These are phyloP conservation scores for Thymallus thymallus DNA, from an alignment of 2,113 vertebrate genomes.

Conservation along the genomic window DNA sequence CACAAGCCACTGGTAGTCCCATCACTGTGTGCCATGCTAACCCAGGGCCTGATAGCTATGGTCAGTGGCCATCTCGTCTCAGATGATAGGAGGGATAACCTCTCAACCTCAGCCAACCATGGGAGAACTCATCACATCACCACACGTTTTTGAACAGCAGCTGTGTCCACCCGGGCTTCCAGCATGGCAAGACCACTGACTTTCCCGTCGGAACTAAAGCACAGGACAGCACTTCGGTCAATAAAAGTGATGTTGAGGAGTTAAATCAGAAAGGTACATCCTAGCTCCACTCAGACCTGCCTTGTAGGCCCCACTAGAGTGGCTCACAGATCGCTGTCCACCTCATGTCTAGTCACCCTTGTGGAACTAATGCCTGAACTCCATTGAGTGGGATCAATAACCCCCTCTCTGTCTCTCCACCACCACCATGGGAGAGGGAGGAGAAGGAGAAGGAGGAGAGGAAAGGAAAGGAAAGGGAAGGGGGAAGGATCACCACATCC, in stretches of 20 bases:
- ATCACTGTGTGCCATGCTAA: conserved; percentile 54
- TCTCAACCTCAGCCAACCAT: conserved; percentile 61
- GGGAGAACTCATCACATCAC: conserved; percentile 64
- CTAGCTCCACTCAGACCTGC: conserved; percentile 67
- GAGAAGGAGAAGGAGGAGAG: too few relatives aligned
- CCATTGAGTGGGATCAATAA: conserved; percentile 73
- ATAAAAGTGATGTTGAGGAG: conserved; percentile 70
- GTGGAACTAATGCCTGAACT: conserved; percentile 77
- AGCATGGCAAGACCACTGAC: conserved; percentile 54
- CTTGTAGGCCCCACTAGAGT: conserved; percentile 65
- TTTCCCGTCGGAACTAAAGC: conserved; percentile 58
- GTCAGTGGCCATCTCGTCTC: conserved; percentile 55
- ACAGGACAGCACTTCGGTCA: conserved; percentile 63
- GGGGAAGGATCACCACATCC: too few relatives aligned
- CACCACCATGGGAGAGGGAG: too few relatives aligned
- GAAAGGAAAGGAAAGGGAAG: too few relatives aligned
- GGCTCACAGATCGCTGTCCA: conserved; percentile 65
- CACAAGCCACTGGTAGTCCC: conserved; percentile 46
- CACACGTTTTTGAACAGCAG: conserved; percentile 58
- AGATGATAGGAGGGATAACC: conserved; percentile 68
- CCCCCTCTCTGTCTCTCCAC: conserved; percentile 33
- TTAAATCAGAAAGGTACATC: conserved; percentile 75
- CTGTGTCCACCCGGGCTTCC: conserved; percentile 44
- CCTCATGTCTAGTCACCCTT: conserved; percentile 52
- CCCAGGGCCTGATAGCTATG: conserved; percentile 50